Evolutionary conservation across 2,113 vertebrate species (phyloP).

Genomic region (Labrus mixtus): DNA sequence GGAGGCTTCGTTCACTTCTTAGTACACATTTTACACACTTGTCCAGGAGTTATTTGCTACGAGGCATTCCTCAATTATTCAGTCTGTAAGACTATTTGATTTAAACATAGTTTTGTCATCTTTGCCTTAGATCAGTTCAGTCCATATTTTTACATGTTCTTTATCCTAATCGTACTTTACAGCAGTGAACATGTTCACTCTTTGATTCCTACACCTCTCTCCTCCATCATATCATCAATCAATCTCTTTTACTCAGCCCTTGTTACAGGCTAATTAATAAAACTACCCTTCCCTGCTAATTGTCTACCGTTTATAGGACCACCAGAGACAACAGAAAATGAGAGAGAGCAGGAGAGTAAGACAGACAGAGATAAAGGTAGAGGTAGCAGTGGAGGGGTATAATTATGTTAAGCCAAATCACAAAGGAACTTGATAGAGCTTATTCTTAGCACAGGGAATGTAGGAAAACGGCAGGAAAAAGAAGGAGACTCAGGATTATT

Average conservation of each 20-base stretch:
- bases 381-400: conserved; percentile 48
- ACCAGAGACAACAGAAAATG: conserved; percentile 57
- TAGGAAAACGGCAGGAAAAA: conserved; percentile 13
- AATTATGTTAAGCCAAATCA: conserved; percentile 80
- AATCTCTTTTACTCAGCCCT: conserved; percentile 53
- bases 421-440: conserved; percentile 75
- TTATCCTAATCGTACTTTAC: not conserved
- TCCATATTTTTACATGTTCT: not conserved
- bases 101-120: too few species aligned
- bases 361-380: conserved; percentile 29
- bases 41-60: too few species aligned
- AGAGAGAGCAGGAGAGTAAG: conserved; percentile 27
- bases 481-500: conserved; percentile 35
- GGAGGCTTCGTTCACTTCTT: too few species aligned
- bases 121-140: not conserved
- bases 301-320: conserved; percentile 79
- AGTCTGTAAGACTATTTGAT: too few species aligned
- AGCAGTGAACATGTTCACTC: not conserved
- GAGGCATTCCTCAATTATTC: too few species aligned
- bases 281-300: conserved; percentile 77
- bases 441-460: conserved; percentile 70
- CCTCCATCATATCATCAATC: conserved; percentile 6
- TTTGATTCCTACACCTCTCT: not conserved
- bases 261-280: conserved; percentile 79
- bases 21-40: too few species aligned